Evolutionary conservation across 1,140 invertebrate species (phyloP), one percentile per base, ranked within the genome.

Genomic region (Solenopsis invicta): DNA sequence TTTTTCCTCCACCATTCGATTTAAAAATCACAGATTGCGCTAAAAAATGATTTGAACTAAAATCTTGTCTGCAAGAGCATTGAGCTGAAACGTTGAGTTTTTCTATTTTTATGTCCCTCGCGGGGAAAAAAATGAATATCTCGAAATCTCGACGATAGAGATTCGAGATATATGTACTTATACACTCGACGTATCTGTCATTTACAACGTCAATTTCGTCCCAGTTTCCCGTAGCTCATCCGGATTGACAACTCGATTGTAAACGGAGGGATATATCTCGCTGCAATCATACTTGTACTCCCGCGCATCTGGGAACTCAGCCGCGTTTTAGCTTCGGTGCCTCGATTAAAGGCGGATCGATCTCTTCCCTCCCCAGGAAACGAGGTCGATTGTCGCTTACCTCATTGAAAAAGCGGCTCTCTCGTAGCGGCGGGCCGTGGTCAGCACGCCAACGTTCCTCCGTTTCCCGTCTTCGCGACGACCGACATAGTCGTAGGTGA

Each of bases 381-480:
- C 37, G 21, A 29, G 64, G 77, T 81, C 66, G 64, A 81, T 82
- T 61, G 54, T 82, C 24, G 90, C 92, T 93, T 77, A 94, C 94
- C 92, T 90, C 93, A 93, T 93, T 67, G 91, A 87, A 64, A 86
- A 64, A 82, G 85, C 72, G 87, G n/a, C 86, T 90, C 90, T 87
- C 88, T 88, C 0, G 88, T 82, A 41, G 34, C 72, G 71, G 50
- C 50, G 89, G 87, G 76, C 67, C 85, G 56, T 88, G 92, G 91
- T 94, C 93, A 94, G 86, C 94, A 94, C 85, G 93, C 91, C 90
- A 91, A 90, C 87, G 87, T 93, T 48, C 88, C 91, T 69, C 85
- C 92, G 71, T 92, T 94, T 12, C 90, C 90, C 86, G 85, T 89
- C 76, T 89, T 93, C 34, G 69, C 86, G 24, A 82, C 52, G 24